Evolutionary conservation across 2,113 vertebrate species (phyloP).

Genomic region (Perca fluviatilis): DNA sequence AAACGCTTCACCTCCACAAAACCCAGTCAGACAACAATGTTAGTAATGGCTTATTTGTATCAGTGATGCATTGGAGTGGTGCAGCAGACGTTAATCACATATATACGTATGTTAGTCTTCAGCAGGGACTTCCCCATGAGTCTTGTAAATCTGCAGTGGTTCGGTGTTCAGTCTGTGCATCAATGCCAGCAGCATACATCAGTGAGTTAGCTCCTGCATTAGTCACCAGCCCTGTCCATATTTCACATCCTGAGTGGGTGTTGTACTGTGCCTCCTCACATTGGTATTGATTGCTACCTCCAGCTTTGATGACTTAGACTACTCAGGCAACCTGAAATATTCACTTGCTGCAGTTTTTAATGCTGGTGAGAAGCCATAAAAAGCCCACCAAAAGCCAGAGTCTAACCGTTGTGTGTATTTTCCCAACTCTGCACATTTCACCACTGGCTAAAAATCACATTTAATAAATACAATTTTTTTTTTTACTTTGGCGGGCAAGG

Average conservation of each 20-base stretch:
- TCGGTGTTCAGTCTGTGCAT: not conserved
- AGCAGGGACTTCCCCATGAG: not conserved
- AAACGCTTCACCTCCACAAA: not conserved
- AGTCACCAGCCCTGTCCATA: constrained; percentile 25
- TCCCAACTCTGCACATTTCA: constrained; percentile 8
- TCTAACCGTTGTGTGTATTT: not conserved
- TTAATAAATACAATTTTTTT: constrained; percentile 15
- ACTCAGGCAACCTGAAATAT: constrained; percentile 48
- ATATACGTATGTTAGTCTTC: not conserved
- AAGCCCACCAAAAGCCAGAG: constrained; percentile 14
- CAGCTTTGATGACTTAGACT: constrained; percentile 37
- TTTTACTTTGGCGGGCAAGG: constrained; percentile 13
- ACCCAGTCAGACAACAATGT: constrained; percentile 7
- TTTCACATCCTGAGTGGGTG: constrained; percentile 48
- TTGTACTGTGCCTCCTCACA: constrained; percentile 27
- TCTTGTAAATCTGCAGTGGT: not conserved
- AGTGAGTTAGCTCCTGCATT: constrained; percentile 18
- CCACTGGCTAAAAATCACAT: constrained; percentile 1
- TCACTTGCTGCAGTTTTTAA: constrained; percentile 15
- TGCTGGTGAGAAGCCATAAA: constrained; percentile 3
- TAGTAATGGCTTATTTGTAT: constrained; percentile 35
- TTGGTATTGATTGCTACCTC: constrained; percentile 58
- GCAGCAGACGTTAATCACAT: not conserved
- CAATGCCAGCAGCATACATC: not conserved
- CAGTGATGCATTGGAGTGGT: constrained; percentile 12